Conservation (phyloP, 2,113 vertebrate species). For the Nannospalax galili region DNA sequence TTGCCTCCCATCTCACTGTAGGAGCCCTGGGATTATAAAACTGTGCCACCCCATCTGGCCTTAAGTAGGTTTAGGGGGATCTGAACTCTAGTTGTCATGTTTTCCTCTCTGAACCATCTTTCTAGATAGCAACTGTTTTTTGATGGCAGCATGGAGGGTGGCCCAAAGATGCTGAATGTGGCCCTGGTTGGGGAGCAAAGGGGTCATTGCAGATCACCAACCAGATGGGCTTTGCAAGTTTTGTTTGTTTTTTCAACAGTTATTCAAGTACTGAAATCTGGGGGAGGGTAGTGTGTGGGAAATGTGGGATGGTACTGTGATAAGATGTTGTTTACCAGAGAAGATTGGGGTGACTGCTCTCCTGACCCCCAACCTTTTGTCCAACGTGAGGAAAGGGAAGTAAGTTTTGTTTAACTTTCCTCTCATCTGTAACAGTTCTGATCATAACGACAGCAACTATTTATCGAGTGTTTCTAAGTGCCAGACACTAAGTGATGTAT, state of each 20-base stretch:
- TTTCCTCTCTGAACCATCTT: neutral
- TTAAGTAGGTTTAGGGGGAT: neutral
- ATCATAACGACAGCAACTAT: neutral
- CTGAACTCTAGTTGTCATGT: neutral
- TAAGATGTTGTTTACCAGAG: neutral
- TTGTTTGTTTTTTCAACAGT: neutral
- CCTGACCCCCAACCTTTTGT: neutral
- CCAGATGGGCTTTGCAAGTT: neutral
- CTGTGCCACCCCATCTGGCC: neutral
- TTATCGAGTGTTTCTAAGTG: conserved; percentile 11
- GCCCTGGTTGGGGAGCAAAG: neutral
- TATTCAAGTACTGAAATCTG: neutral
- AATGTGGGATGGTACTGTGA: neutral
- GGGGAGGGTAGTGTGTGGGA: fast-evolving
- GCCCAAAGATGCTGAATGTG: neutral
- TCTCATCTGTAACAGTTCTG: neutral
- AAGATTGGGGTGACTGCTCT: neutral
- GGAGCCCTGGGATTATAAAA: neutral
- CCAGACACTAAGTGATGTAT: neutral
- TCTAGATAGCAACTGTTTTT: neutral
- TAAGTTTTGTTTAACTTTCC: neutral
- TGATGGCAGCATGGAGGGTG: neutral
- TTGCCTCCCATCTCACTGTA: neutral
- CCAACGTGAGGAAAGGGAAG: neutral
- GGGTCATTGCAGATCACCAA: too few relatives aligned